Evolutionary conservation across 1,140 invertebrate species (phyloP).

Genomic region (Cotesia glomerata): DNA sequence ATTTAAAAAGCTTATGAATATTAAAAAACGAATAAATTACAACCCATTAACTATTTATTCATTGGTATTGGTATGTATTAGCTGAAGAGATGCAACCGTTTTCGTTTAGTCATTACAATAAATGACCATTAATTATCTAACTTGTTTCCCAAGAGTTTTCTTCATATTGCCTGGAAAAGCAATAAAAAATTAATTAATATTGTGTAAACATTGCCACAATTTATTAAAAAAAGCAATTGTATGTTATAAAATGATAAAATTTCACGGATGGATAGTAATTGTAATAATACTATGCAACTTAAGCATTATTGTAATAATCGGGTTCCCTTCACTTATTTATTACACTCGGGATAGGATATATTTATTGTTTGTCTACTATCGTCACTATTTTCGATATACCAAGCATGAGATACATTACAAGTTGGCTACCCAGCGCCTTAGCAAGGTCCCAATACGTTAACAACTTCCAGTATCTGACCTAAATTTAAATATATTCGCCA

Average conservation of each 20-base stretch:
- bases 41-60: background rate
- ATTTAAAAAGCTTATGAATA: constrained; percentile 1
- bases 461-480: constrained; percentile 23
- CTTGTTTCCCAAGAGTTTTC: too few species aligned
- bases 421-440: background rate
- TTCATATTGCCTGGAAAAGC: too few species aligned
- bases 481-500: constrained; percentile 25
- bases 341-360: background rate
- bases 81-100: too few species aligned
- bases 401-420: constrained; percentile 23
- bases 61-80: background rate
- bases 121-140: too few species aligned
- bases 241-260: too few species aligned
- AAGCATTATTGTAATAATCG: background rate
- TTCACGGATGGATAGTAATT: background rate
- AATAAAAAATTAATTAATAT: too few species aligned
- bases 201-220: too few species aligned
- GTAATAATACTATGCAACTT: background rate
- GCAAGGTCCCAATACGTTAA: background rate
- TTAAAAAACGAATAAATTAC: background rate
- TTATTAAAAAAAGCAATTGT: too few species aligned
- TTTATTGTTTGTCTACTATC: background rate
- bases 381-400: background rate
- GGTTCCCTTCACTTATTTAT: constrained; percentile 17
- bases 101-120: too few species aligned